Evolutionary conservation across 2,888 invertebrate species (phyloP), one percentile per base, ranked within the genome.

Genomic region (Luperina testacea): DNA sequence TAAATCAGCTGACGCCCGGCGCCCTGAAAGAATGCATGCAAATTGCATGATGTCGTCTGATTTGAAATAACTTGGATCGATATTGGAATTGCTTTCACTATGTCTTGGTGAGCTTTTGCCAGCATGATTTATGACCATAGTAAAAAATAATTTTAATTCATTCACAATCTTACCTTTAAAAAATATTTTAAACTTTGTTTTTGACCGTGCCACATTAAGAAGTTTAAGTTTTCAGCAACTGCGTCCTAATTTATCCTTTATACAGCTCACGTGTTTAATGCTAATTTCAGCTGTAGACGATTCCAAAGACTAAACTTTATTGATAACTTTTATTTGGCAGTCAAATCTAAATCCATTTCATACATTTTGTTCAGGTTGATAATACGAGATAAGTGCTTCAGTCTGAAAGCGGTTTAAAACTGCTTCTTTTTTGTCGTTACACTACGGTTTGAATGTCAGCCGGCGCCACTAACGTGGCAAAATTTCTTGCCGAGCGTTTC

Each of bases 401-500:
- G n/a, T n/a, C 24, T 32, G 7, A 7, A 63, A 6, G 2, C 13
- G n/a, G 15, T 63, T 48, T 38, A 24, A 7, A 42, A 38, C 5
- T 57, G 2, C 5, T 27, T 20, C 5, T 53, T 45, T 64, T 63
- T 64, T 76, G 5, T 27, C 4, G 61, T 73, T 71, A 77, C 72
- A 74, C 57, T n/a, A 64, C 64, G 75, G 84, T 86, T 76, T 84
- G 72, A 87, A n/a, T 45, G 63, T 72, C 65, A 20, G 68, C 69
- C 61, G 79, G 74, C 76, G 74, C 76, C 74, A 75, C 74, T 84
- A 82, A 84, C 78, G 73, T 79, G 75, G 75, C 80, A 80, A 84
- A 86, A 88, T 82, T 75, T 77, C 77, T 85, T 75, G 73, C 65
- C 69, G 67, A 80, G 68, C 80, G 79, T 88, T 87, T 87, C 82